Conservation (phyloP, 2,797 vertebrate genomes). For the Phoeniculus purpureus region DNA sequence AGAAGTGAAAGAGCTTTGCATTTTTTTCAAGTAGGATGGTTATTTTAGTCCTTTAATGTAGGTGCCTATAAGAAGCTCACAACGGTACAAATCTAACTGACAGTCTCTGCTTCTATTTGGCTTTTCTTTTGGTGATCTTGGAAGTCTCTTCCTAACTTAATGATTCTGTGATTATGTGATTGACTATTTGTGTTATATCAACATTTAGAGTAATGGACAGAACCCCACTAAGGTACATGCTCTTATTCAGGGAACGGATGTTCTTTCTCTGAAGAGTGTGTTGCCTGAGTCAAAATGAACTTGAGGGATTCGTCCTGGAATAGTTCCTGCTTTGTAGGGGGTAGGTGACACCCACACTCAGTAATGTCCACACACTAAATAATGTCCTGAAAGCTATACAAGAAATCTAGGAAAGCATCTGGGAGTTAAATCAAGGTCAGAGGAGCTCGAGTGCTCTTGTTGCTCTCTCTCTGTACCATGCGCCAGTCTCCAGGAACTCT, state of each 20-base stretch:
- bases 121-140: background rate
- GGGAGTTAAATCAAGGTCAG: background rate
- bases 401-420: background rate
- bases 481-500: background rate
- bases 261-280: background rate
- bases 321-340: background rate
- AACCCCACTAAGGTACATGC: background rate
- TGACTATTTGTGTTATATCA: background rate
- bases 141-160: too few species aligned
- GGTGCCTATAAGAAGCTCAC: background rate
- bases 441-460: background rate
- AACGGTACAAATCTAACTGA: background rate
- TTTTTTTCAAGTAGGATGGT: background rate
- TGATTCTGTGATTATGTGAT: background rate
- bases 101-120: background rate
- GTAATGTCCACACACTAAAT: background rate
- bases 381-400: background rate
- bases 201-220: background rate
- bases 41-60: background rate
- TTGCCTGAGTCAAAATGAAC: background rate
- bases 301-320: background rate
- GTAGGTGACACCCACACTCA: background rate
- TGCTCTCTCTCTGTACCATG: background rate
- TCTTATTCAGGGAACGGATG: background rate
- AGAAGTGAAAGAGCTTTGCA: background rate